A percentile compares a stretch with the other conserved stretches of the same genome.
phyloP scores from a whole-genome alignment of 2,113 vertebrate species.

The Alethe diademata region DNA sequence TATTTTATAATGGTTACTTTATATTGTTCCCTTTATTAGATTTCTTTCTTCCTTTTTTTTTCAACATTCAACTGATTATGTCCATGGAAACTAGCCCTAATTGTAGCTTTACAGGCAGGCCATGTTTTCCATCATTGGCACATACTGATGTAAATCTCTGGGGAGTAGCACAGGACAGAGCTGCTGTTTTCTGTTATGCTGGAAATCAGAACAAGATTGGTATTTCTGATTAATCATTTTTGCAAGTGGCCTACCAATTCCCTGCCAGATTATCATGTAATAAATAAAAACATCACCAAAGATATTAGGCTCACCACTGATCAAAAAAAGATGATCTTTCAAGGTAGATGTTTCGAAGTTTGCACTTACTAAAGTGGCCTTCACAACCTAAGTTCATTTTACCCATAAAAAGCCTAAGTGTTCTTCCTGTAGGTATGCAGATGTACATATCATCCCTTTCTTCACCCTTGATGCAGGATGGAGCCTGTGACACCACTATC shows the following conservation, averaged over 20 bases:
- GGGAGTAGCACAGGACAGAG: conserved; percentile 61
- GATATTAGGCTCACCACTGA: conserved; percentile 30
- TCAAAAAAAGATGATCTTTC: background rate
- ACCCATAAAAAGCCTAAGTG: background rate
- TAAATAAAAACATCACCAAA: conserved; percentile 68
- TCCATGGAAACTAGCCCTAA: conserved; percentile 72
- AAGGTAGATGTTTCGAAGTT: conserved; percentile 48
- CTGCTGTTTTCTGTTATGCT: conserved; percentile 77
- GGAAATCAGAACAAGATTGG: conserved; percentile 75
- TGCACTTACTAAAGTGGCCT: background rate
- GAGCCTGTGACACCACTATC: background rate
- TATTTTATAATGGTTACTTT: conserved; percentile 53
- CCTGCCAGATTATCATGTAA: conserved; percentile 70
- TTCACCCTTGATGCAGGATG: background rate
- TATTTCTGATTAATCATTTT: conserved; percentile 74
- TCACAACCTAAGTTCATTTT: background rate
- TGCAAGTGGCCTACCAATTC: conserved; percentile 65
- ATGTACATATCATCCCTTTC: rapidly evolving
- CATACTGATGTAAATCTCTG: conserved; percentile 73
- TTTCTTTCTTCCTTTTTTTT: background rate
- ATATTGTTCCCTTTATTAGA: conserved; percentile 36
- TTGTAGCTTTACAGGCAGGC: conserved; percentile 73
- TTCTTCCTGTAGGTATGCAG: background rate
- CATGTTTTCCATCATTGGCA: conserved; percentile 79
- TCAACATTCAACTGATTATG: conserved; percentile 64